phyloP scores from a whole-genome alignment of 2,888 invertebrate genomes.

The Mactromeris polynyma region DNA sequence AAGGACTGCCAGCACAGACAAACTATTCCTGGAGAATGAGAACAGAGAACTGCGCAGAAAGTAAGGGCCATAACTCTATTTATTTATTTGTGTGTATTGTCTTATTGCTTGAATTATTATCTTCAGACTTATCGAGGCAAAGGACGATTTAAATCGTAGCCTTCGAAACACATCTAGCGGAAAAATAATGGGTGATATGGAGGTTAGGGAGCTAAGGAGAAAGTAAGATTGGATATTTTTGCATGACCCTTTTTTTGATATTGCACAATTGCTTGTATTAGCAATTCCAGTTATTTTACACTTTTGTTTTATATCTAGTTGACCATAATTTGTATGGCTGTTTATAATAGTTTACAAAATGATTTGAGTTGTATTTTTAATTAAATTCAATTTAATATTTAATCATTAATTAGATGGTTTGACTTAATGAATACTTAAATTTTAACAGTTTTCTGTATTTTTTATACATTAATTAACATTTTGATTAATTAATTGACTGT shows the following conservation, averaged over 20 bases:
- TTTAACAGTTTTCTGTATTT: not conserved
- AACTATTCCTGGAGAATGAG: slow-evolving; percentile 83
- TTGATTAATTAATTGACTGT: not conserved
- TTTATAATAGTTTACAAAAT: not conserved
- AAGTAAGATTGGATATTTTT: slow-evolving; percentile 80
- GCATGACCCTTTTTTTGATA: slow-evolving; percentile 55
- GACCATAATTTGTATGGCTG: not conserved
- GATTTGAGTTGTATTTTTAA: not conserved
- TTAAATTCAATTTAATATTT: no score
- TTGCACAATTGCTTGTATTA: slow-evolving; percentile 27
- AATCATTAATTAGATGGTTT: no score
- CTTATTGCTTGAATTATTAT: slow-evolving; percentile 1
- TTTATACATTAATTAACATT: not conserved
- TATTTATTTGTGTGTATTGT: slow-evolving; percentile 37
- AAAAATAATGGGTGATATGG: slow-evolving; percentile 86
- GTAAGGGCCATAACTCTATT: slow-evolving; percentile 71
- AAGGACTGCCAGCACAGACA: slow-evolving; percentile 76
- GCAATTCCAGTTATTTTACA: slow-evolving; percentile 43
- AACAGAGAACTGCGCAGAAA: slow-evolving; percentile 82
- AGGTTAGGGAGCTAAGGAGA: slow-evolving; percentile 83
- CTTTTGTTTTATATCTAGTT: not conserved
- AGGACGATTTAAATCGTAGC: slow-evolving; percentile 83
- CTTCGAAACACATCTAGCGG: slow-evolving; percentile 83
- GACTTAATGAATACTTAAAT: not conserved
- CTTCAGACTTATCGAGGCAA: slow-evolving; percentile 84